Evolutionary conservation across 1,140 invertebrate species (phyloP).

Genomic region (Orius insidiosus): DNA sequence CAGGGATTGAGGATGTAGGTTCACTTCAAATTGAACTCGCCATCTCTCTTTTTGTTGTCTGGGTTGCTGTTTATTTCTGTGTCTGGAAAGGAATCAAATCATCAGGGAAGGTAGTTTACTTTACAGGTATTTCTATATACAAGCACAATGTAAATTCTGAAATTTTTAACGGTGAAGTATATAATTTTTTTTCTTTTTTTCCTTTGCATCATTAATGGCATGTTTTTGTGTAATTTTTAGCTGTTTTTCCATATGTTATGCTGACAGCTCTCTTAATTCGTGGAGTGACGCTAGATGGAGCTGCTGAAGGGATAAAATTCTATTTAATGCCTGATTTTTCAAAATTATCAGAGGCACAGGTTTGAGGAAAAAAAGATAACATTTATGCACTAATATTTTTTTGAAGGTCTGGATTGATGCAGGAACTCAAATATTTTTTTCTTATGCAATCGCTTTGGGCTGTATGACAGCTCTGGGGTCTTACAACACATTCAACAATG

Average conservation of each 20-base stretch:
- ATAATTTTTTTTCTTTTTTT: neutral
- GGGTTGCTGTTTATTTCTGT: slow-evolving; percentile 55
- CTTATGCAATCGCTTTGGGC: slow-evolving; percentile 49
- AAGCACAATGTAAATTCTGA: neutral
- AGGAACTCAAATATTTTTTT: slow-evolving; percentile 50
- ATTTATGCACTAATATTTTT: neutral
- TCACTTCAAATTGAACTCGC: slow-evolving; percentile 52
- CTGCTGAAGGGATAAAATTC: slow-evolving; percentile 47
- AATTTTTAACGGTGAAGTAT: slow-evolving; percentile 2
- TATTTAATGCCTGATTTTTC: slow-evolving; percentile 62
- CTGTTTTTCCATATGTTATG: slow-evolving; percentile 60
- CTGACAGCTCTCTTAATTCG: slow-evolving; percentile 46
- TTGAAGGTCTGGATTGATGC: slow-evolving; percentile 32
- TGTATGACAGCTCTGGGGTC: slow-evolving; percentile 54
- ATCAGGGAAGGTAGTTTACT: slow-evolving; percentile 67
- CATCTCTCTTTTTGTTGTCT: slow-evolving; percentile 46
- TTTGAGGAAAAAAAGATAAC: slow-evolving; percentile 19
- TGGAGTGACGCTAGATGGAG: slow-evolving; percentile 51
- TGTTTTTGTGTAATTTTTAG: slow-evolving; percentile 38
- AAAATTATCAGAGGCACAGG: slow-evolving; percentile 33
- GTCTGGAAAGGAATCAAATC: slow-evolving; percentile 38
- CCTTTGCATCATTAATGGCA: neutral
- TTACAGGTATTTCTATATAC: slow-evolving; percentile 31
- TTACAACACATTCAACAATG: slow-evolving; percentile 56
- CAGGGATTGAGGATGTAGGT: slow-evolving; percentile 45